Evolutionary conservation across 2,888 invertebrate species (phyloP).

Genomic region (Lamellibrachia columna): DNA sequence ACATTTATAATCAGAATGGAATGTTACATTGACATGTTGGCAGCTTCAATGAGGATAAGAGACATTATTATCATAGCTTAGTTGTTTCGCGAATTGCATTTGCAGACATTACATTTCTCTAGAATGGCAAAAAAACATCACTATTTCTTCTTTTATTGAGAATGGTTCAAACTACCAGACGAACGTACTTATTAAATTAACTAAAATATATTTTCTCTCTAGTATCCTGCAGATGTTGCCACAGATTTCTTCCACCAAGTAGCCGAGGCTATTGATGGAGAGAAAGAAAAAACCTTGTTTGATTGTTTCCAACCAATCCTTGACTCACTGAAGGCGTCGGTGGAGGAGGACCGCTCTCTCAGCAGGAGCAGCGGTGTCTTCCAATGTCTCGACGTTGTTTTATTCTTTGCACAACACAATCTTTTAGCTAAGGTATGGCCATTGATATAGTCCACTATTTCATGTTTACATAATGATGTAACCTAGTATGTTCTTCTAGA

Average conservation of each 20-base stretch:
- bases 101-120: too few species aligned
- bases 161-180: too few species aligned
- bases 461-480: background rate
- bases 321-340: slow-evolving; percentile 24
- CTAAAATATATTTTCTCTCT: background rate
- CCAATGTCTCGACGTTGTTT: slow-evolving; percentile 40
- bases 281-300: slow-evolving; percentile 45
- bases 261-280: slow-evolving; percentile 48
- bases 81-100: too few species aligned
- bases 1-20: too few species aligned
- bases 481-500: too few species aligned
- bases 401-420: slow-evolving; percentile 53
- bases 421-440: slow-evolving; percentile 52
- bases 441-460: background rate
- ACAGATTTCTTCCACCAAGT: slow-evolving; percentile 50
- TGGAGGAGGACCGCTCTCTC: slow-evolving; percentile 27
- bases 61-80: too few species aligned
- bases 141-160: too few species aligned
- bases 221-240: slow-evolving; percentile 33
- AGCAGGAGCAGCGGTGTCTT: slow-evolving; percentile 19
- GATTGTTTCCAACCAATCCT: slow-evolving; percentile 36
- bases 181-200: background rate
- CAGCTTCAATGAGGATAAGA: too few species aligned
- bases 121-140: too few species aligned
- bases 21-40: too few species aligned